phyloP scores from a whole-genome alignment of 1,140 invertebrate species.

The Anoplophora glabripennis region DNA sequence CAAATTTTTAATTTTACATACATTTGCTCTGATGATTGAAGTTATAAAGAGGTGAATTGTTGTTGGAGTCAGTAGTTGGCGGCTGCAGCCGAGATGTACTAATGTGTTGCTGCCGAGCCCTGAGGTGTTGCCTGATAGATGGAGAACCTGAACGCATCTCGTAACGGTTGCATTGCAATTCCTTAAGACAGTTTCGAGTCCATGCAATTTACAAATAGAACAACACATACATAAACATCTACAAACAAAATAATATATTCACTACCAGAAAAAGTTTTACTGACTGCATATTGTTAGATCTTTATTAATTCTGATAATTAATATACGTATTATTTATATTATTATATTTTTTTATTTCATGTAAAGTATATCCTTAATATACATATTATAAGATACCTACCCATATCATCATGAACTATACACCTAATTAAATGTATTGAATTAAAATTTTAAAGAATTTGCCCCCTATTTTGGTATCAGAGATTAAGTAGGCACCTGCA shows the following conservation, averaged over 20 bases:
- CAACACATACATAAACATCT: constrained; percentile 22
- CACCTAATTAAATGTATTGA: no score
- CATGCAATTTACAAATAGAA: constrained; percentile 27
- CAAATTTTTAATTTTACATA: constrained; percentile 37
- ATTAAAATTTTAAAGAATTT: no score
- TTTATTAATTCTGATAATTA: no score
- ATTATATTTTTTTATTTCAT: no score
- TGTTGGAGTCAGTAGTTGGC: constrained; percentile 42
- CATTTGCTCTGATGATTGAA: constrained; percentile 44
- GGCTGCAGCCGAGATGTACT: constrained; percentile 23
- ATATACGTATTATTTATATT: no score
- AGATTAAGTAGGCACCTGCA: no score
- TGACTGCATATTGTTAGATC: background rate
- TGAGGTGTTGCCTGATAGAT: constrained; percentile 36
- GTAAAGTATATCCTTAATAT: no score
- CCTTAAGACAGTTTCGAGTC: constrained; percentile 25
- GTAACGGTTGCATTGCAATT: constrained; percentile 39
- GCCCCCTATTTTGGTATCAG: no score
- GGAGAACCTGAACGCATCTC: constrained; percentile 48
- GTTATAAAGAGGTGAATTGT: constrained; percentile 43
- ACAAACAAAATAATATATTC: constrained; percentile 16
- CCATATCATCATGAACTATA: no score
- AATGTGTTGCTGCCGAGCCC: constrained; percentile 32
- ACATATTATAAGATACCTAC: no score
- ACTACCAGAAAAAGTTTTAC: background rate